Evolutionary conservation across 2,113 vertebrate genomes (phyloP).

Genomic region (Myiozetetes cayanensis): DNA sequence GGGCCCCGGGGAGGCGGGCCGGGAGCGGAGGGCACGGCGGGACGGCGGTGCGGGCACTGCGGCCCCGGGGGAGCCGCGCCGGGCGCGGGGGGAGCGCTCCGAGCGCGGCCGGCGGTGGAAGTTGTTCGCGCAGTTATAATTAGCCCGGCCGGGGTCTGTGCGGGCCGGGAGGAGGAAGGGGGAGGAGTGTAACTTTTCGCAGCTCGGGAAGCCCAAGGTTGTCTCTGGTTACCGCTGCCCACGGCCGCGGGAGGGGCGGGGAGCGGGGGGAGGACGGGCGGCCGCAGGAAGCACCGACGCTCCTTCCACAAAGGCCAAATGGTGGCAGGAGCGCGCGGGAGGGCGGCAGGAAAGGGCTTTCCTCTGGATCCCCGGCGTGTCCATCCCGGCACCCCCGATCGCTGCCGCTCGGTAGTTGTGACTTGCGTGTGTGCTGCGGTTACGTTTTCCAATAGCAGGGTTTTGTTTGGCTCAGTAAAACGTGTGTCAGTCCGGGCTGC

Average conservation of each 20-base stretch:
- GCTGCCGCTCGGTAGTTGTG: not conserved
- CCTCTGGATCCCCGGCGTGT: not conserved
- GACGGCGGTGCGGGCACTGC: not conserved
- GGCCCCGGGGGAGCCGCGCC: not conserved
- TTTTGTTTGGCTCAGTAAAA: not conserved
- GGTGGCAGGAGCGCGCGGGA: constrained; percentile 22
- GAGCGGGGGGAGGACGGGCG: not conserved
- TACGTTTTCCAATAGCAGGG: not conserved
- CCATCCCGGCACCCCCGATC: not conserved
- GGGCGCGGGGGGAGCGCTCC: not conserved
- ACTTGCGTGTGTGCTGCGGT: not conserved
- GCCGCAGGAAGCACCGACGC: constrained; percentile 35
- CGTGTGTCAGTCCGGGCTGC: not conserved
- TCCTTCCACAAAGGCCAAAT: constrained; percentile 48
- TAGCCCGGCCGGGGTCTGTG: constrained; percentile 25
- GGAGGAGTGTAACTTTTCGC: constrained; percentile 63
- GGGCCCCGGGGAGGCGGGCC: not conserved
- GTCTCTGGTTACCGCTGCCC: constrained; percentile 42
- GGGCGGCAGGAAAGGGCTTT: not conserved
- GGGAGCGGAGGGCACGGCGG: not conserved
- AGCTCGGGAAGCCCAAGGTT: constrained; percentile 43
- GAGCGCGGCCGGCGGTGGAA: not conserved
- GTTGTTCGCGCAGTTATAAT: constrained; percentile 57
- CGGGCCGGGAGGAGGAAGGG: constrained; percentile 16
- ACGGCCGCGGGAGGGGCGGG: not conserved